These are phyloP conservation scores for Corythornis cristatus DNA, from an alignment of 2,113 vertebrate genomes.

Conservation along the genomic window DNA sequence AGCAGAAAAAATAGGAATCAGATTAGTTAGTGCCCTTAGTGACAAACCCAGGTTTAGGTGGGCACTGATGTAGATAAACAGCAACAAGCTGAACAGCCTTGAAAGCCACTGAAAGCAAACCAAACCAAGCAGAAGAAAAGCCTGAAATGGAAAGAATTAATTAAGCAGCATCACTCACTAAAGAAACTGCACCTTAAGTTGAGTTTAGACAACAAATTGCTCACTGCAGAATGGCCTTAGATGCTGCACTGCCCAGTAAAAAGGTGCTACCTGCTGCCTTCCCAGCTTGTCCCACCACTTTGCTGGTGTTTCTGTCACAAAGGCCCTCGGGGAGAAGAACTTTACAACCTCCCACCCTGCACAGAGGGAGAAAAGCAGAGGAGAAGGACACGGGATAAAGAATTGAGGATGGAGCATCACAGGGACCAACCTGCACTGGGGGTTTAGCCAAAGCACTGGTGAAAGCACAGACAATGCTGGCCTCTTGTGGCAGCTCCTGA, in stretches of 20 bases:
- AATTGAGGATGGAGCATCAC: accelerated
- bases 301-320: neutral
- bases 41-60: neutral
- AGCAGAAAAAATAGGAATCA: neutral
- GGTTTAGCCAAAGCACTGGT: accelerated
- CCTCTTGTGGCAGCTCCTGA: constrained; percentile 34
- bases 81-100: neutral
- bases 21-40: no score
- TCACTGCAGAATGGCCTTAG: neutral
- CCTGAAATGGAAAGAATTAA: neutral
- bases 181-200: neutral
- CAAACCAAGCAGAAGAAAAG: neutral
- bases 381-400: neutral
- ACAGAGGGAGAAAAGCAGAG: neutral
- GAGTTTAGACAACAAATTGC: neutral
- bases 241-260: accelerated
- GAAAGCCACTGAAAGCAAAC: neutral
- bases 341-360: accelerated
- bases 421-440: accelerated
- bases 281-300: accelerated
- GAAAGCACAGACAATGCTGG: neutral
- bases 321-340: neutral
- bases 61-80: neutral
- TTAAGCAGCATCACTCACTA: neutral
- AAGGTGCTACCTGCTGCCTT: neutral